These are phyloP conservation scores for Drosophila ochracea DNA, from an alignment of 2,888 invertebrate genomes.

Conservation along the genomic window DNA sequence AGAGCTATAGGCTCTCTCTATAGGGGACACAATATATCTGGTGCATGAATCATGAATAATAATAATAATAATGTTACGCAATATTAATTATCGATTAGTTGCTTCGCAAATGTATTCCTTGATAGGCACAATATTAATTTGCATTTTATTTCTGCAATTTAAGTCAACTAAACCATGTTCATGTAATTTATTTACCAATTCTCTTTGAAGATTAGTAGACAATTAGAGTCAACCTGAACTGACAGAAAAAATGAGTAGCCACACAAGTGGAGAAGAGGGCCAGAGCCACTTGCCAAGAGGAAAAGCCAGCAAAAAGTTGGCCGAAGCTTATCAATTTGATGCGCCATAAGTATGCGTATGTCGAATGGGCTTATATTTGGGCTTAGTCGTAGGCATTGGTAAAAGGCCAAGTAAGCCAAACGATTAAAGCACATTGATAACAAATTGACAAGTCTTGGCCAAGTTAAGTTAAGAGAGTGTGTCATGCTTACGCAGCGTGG, in stretches of 20 bases:
- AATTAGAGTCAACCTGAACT: slow-evolving; percentile 1
- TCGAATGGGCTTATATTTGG: slow-evolving; percentile 62
- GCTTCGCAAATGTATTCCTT: neutral
- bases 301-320: slow-evolving; percentile 58
- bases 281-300: neutral
- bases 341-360: slow-evolving; percentile 54
- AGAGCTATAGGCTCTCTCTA: neutral
- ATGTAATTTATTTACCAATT: neutral
- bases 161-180: neutral
- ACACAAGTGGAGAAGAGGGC: slow-evolving; percentile 3
- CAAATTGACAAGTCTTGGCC: slow-evolving; percentile 59
- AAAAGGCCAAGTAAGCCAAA: slow-evolving; percentile 62
- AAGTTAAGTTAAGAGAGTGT: slow-evolving; percentile 46
- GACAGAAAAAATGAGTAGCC: neutral
- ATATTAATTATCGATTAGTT: neutral
- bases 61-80: neutral
- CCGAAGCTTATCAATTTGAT: slow-evolving; percentile 60
- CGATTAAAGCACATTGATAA: slow-evolving; percentile 61
- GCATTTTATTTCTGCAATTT: neutral
- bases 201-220: neutral
- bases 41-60: neutral
- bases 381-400: slow-evolving; percentile 52
- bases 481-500: slow-evolving; percentile 18
- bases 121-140: neutral
- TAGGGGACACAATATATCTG: neutral